phyloP scores from a whole-genome alignment of 2,797 vertebrate species.

The Propithecus perrieri region DNA sequence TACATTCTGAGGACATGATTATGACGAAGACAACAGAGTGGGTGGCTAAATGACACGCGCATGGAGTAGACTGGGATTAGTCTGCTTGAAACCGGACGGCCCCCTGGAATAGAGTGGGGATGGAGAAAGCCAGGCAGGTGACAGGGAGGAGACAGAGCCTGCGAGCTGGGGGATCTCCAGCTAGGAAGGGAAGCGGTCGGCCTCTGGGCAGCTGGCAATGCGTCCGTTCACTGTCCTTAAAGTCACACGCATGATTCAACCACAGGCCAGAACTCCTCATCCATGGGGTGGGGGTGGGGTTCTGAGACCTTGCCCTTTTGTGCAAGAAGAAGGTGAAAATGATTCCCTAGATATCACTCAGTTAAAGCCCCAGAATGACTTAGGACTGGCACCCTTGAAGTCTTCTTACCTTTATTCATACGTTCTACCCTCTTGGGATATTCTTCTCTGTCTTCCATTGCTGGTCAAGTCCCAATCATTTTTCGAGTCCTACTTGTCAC shows the following conservation, averaged over 20 bases:
- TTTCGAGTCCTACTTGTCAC: background rate
- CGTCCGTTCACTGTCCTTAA: background rate
- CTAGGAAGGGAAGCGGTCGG: rapidly evolving
- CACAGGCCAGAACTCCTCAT: background rate
- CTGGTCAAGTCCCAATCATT: background rate
- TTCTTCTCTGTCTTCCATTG: background rate
- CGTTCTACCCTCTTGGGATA: background rate
- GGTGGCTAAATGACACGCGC: background rate
- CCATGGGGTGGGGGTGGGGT: background rate
- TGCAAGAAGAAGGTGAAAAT: background rate
- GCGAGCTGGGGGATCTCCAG: too few relatives aligned
- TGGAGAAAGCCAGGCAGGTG: background rate
- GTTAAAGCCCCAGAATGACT: background rate
- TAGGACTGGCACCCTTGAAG: background rate
- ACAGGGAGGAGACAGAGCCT: background rate
- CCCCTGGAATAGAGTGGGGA: background rate
- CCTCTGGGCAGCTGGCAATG: background rate
- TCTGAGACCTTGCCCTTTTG: background rate
- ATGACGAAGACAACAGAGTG: rapidly evolving
- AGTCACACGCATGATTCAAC: too few relatives aligned
- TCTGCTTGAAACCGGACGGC: rapidly evolving
- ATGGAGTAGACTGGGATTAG: background rate
- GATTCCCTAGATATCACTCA: rapidly evolving
- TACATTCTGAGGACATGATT: background rate
- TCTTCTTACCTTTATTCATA: background rate